Conservation (phyloP, 2,113 vertebrate species). For the Proterorhinus semilunaris region DNA sequence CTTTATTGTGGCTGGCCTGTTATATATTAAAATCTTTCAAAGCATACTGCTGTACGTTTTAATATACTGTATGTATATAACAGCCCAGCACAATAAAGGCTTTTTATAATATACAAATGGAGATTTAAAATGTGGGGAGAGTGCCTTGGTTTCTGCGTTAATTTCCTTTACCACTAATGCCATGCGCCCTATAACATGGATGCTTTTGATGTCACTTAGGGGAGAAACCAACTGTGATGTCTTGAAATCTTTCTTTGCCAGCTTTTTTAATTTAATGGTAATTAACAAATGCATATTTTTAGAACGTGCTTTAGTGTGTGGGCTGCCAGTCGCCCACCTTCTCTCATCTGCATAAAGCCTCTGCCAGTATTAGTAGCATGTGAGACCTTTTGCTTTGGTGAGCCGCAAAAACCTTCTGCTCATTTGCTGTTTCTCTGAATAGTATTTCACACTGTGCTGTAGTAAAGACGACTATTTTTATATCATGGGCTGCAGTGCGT, state of each 20-base stretch:
- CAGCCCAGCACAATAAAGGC: too few relatives aligned
- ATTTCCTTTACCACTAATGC: not conserved
- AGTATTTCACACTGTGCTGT: not conserved
- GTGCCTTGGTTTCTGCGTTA: too few relatives aligned
- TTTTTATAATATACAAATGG: too few relatives aligned
- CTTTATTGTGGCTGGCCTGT: too few relatives aligned
- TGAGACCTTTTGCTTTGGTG: not conserved
- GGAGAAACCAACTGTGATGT: not conserved
- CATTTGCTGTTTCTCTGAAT: not conserved
- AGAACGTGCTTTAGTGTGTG: not conserved
- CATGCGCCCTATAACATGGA: not conserved
- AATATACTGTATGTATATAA: too few relatives aligned
- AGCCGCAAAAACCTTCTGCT: not conserved
- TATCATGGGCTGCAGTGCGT: constrained; percentile 13
- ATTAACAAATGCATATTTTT: not conserved
- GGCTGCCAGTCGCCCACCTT: not conserved
- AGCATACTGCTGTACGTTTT: too few relatives aligned
- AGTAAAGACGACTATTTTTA: not conserved
- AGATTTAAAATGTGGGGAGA: too few relatives aligned
- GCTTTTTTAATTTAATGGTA: not conserved
- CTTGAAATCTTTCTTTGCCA: not conserved
- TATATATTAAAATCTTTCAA: too few relatives aligned
- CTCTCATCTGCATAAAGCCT: not conserved
- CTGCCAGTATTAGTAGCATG: not conserved
- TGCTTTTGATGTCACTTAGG: not conserved